Conservation (phyloP, 2,797 vertebrate genomes). For the Buphagus erythrorhynchus region DNA sequence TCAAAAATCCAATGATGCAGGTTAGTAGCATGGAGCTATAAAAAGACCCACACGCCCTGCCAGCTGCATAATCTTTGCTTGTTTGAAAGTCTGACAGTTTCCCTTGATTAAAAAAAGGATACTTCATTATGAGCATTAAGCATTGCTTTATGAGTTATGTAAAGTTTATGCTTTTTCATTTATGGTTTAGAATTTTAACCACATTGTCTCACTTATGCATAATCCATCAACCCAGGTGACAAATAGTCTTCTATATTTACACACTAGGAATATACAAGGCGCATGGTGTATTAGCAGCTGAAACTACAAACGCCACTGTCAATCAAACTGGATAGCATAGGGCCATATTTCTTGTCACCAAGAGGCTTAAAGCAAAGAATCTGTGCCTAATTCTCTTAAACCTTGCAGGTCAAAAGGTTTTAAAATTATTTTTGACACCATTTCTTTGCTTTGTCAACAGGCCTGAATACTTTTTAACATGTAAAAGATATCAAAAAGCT, state of each 20-base stretch:
- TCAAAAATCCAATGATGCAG: conserved; percentile 66
- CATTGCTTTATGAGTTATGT: conserved; percentile 63
- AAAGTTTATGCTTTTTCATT: conserved; percentile 74
- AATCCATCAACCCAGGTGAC: conserved; percentile 91
- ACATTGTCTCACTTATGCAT: conserved; percentile 87
- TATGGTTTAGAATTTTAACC: conserved; percentile 78
- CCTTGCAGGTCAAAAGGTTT: conserved; percentile 94
- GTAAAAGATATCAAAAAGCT: conserved; percentile 78
- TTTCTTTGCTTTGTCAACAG: conserved; percentile 88
- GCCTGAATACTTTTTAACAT: conserved; percentile 83
- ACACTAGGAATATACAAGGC: conserved; percentile 77
- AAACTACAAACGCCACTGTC: conserved; percentile 89
- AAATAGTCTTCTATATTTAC: conserved; percentile 96
- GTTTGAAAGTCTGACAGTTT: conserved; percentile 50
- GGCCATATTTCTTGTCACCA: conserved; percentile 92
- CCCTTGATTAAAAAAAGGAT: conserved; percentile 43
- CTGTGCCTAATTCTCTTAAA: conserved; percentile 91
- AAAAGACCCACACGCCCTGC: not conserved
- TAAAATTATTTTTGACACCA: conserved; percentile 91
- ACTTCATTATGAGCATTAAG: conserved; percentile 52
- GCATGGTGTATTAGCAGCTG: conserved; percentile 88
- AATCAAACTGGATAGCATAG: conserved; percentile 85
- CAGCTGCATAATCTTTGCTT: conserved; percentile 8
- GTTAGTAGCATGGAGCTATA: conserved; percentile 58
- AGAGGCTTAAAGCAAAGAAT: conserved; percentile 93